Percentiles rank a stretch among this genome's conserved stretches.
Conservation (phyloP, 2,888 invertebrate species). For the Idaea biselata region DNA sequence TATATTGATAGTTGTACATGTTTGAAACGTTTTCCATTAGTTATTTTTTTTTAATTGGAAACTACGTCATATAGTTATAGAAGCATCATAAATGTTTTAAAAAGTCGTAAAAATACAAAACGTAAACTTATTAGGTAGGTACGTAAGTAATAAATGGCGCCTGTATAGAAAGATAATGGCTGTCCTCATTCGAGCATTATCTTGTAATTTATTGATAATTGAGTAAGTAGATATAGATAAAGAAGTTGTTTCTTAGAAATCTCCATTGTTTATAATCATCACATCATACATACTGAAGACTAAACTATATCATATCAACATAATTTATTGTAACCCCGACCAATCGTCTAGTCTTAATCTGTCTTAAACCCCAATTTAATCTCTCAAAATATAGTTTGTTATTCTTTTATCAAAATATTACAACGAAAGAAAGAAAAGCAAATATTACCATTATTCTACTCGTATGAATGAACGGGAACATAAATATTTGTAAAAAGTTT, state of each 20-base stretch:
- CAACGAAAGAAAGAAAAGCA: background rate
- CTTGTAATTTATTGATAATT: background rate
- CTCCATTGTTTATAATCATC: background rate
- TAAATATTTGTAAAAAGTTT: background rate
- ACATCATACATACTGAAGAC: too few relatives aligned
- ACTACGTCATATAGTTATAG: background rate
- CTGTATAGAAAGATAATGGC: background rate
- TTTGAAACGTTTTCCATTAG: too few relatives aligned
- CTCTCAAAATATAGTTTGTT: background rate
- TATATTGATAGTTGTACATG: too few relatives aligned
- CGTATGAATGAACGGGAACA: background rate
- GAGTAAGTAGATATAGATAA: background rate
- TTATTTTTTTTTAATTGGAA: too few relatives aligned
- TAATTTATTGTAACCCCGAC: background rate
- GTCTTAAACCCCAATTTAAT: background rate
- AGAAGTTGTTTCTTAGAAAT: background rate
- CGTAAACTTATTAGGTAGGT: background rate
- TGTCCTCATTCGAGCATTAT: background rate
- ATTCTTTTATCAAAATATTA: background rate
- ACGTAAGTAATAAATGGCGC: background rate
- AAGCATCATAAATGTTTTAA: background rate
- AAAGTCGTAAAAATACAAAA: too few relatives aligned
- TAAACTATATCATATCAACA: background rate
- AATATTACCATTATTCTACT: background rate
- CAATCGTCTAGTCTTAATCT: background rate